Evolutionary conservation across 2,888 invertebrate species (phyloP).

Genomic region (Limnephilus lunatus): DNA sequence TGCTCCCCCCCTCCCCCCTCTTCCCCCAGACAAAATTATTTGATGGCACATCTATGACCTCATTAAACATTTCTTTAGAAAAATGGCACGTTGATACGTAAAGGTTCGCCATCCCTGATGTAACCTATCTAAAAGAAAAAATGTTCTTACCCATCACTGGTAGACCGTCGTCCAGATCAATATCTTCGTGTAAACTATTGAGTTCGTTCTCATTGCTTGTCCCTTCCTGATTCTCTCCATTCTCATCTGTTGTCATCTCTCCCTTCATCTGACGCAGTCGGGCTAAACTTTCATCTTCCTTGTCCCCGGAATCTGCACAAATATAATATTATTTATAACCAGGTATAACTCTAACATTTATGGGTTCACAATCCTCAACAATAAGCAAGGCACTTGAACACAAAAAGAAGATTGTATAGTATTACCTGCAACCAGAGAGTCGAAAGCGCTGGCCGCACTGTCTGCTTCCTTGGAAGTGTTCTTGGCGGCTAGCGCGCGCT

Average conservation of each 20-base stretch:
- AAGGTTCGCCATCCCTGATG: no score
- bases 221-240: constrained; percentile 47
- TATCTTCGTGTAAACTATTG: constrained; percentile 54
- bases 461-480: constrained; percentile 68
- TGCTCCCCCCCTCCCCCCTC: no score
- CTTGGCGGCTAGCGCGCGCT: constrained; percentile 74
- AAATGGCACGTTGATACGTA: no score
- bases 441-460: constrained; percentile 67
- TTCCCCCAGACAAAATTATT: no score
- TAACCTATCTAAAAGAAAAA: background rate
- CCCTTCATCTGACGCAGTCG: constrained; percentile 52
- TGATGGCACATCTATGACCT: no score
- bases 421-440: constrained; percentile 49
- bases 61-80: no score
- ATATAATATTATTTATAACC: background rate
- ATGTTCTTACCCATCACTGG: background rate
- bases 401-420: background rate
- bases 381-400: no score
- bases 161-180: constrained; percentile 50
- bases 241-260: constrained; percentile 53
- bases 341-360: no score
- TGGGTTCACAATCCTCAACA: no score
- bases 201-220: constrained; percentile 56
- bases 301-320: constrained; percentile 54
- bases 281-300: constrained; percentile 38